Base-by-base conservation (phyloP, 2,888 invertebrate genomes). In the Temnothorax unifasciatus region DNA sequence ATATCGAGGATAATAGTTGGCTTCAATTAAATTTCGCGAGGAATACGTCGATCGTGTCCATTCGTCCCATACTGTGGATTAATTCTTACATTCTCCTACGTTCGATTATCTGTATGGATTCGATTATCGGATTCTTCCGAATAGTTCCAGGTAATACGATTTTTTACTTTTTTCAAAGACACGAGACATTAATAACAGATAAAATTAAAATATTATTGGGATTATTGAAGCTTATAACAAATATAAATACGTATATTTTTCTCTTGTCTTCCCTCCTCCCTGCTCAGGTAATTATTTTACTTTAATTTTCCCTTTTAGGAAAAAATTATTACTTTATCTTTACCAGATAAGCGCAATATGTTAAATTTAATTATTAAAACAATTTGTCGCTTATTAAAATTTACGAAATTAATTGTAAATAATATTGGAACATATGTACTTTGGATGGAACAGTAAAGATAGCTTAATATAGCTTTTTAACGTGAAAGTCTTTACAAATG, bases 1-100 rank as follows among this genome's bases (percentile, higher is more conserved):
- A 13, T 44, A n/a, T 34, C 34, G n/a, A 21, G 29, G 18, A 57
- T 83, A 76, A 76, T 66, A 47, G 15, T 68, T 83, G 21, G 21
- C n/a, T 38, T 75, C 59, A 57, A 84, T 79, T 79, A 71, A 52
- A 84, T 84, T 79, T 81, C 18, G 29, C 41, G 71, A 79, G 79
- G 2, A 79, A 71, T 69, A 64, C 34, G 21, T 50, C 34, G 71
- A 73, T 71, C 79, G 71, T 71, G 59, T 34, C 41, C 50, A 25
- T n/a, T 59, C 50, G 38, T 61, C 8, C 34, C 11, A 25, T 64
- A 29, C n/a, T 18, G 29, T 44, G 29, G 66, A 64, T 66, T 66
- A 68, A 76, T 47, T 54, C 47, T 83, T 25, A 76, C 34, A 57
- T 66, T 63, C n/a, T 47, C 34, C 5, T 38, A 29, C 18, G 38